A percentile compares a stretch with the other conserved stretches of the same genome.
These are phyloP conservation scores for Apogon talboti DNA, from an alignment of 2,797 vertebrate genomes.

Conservation along the genomic window DNA sequence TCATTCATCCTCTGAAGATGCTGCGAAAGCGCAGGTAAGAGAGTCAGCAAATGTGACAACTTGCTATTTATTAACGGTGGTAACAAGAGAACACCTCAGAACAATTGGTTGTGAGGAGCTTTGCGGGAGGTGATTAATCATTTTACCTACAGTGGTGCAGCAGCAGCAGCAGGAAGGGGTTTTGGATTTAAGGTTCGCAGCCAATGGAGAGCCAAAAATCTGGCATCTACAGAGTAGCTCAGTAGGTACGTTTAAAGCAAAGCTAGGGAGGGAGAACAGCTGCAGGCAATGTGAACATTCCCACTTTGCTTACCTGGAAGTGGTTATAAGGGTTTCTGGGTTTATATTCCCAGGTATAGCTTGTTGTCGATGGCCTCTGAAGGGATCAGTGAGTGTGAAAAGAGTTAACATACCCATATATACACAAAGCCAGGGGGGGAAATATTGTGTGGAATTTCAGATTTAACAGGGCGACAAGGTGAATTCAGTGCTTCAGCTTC, in stretches of 20 bases:
- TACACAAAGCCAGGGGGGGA: slow-evolving; percentile 21
- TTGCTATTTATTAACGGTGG: slow-evolving; percentile 38
- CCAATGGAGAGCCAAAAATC: slow-evolving; percentile 24
- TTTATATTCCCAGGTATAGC: slow-evolving; percentile 85
- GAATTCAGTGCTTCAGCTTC: slow-evolving; percentile 9
- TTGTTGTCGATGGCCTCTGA: slow-evolving; percentile 79
- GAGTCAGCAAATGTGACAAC: slow-evolving; percentile 36
- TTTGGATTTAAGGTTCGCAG: slow-evolving; percentile 23
- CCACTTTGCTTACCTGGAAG: slow-evolving; percentile 77
- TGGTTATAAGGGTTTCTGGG: slow-evolving; percentile 81
- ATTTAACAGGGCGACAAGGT: slow-evolving; percentile 4
- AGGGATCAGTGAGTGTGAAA: slow-evolving; percentile 60
- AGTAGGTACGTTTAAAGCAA: slow-evolving; percentile 46
- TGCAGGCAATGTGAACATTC: slow-evolving; percentile 36
- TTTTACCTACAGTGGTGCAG: slow-evolving; percentile 35
- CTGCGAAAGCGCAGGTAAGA: slow-evolving; percentile 45
- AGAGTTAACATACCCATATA: slow-evolving; percentile 59
- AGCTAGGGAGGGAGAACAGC: slow-evolving; percentile 44
- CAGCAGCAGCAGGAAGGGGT: slow-evolving; percentile 26
- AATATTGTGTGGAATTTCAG: neutral
- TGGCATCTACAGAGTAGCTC: slow-evolving; percentile 29
- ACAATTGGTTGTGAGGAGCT: slow-evolving; percentile 35
- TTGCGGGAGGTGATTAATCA: slow-evolving; percentile 58
- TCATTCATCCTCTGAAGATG: slow-evolving; percentile 31
- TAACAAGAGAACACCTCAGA: slow-evolving; percentile 13